Percentiles rank a stretch among this genome's conserved stretches.
phyloP scores from a whole-genome alignment of 2,797 vertebrate species.

The Gila robusta region DNA sequence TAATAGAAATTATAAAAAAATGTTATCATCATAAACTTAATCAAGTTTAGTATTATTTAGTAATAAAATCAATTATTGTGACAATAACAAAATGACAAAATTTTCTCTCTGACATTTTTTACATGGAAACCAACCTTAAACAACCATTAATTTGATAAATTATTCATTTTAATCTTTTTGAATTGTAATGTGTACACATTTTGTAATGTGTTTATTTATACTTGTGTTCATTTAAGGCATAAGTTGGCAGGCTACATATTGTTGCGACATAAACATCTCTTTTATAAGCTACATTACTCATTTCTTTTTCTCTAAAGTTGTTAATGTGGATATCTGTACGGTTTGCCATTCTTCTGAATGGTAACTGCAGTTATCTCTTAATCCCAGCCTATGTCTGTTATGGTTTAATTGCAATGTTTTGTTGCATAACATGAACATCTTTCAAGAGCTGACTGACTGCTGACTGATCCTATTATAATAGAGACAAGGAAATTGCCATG shows the following conservation, averaged over 20 bases:
- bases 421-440: conserved; percentile 40
- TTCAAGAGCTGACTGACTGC: conserved; percentile 33
- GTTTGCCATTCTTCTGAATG: neutral
- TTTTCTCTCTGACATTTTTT: neutral
- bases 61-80: neutral
- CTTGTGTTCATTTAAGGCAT: neutral
- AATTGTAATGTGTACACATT: neutral
- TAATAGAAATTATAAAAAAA: neutral
- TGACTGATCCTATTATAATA: conserved; percentile 35
- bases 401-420: conserved; percentile 30
- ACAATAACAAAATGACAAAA: neutral
- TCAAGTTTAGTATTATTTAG: neutral
- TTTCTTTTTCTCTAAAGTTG: neutral
- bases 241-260: neutral
- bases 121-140: neutral
- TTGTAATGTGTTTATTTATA: neutral
- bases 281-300: neutral
- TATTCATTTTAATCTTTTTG: neutral
- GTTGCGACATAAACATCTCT: neutral
- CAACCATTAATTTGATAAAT: neutral
- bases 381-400: conserved; percentile 4
- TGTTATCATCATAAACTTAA: neutral
- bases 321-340: neutral
- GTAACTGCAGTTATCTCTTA: conserved; percentile 22
- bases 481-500: conserved; percentile 32